phyloP scores from a whole-genome alignment of 2,797 vertebrate genomes.

The Anas georgica region DNA sequence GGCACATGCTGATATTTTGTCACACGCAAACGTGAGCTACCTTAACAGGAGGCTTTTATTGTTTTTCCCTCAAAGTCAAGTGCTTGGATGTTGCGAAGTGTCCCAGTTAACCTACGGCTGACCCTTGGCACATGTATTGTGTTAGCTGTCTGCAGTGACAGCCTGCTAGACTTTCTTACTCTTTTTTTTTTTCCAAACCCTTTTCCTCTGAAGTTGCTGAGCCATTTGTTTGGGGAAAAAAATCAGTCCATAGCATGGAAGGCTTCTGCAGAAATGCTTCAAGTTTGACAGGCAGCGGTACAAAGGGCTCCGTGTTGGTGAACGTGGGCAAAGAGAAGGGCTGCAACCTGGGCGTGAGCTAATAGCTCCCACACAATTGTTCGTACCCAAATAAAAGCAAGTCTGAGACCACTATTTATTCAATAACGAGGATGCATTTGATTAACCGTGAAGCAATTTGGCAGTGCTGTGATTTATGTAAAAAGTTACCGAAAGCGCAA shows the following conservation, averaged over 20 bases:
- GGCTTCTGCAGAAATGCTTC: background rate
- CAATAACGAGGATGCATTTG: slow-evolving; percentile 56
- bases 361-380: background rate
- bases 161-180: background rate
- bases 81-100: slow-evolving; percentile 1
- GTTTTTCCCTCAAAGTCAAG: slow-evolving; percentile 51
- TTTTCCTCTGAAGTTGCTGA: slow-evolving; percentile 38
- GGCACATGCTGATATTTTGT: background rate
- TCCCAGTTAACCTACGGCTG: slow-evolving; percentile 47
- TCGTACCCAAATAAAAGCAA: slow-evolving; percentile 25
- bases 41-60: background rate
- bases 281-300: slow-evolving; percentile 4
- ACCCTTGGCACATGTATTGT: slow-evolving; percentile 49
- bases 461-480: slow-evolving; percentile 4
- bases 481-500: slow-evolving; percentile 32
- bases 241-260: background rate
- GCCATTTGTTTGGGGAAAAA: background rate
- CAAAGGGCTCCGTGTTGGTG: slow-evolving; percentile 22
- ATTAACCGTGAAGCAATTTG: slow-evolving; percentile 51
- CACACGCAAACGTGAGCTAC: background rate
- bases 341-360: slow-evolving; percentile 1
- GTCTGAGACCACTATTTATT: slow-evolving; percentile 39
- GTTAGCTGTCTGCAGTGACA: slow-evolving; percentile 52
- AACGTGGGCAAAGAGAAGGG: slow-evolving; percentile 8
- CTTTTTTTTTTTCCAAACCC: background rate